Evolutionary conservation across 2,113 vertebrate species (phyloP).

Genomic region (Cyanoderma ruficeps): DNA sequence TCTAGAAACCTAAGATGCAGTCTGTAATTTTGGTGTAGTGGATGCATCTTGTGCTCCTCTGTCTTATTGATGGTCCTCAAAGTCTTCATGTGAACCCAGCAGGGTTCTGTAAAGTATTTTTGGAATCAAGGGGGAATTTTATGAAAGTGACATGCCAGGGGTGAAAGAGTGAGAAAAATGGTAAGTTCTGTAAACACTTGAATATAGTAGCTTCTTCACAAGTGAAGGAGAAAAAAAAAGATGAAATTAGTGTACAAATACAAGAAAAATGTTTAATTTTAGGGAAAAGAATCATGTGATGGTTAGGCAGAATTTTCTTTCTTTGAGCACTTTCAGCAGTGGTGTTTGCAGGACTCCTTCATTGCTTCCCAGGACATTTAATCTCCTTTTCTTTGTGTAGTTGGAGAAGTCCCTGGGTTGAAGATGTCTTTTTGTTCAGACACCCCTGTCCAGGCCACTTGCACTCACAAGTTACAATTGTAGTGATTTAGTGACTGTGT

Average conservation of each 20-base stretch:
- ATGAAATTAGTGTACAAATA: background rate
- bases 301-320: background rate
- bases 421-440: background rate
- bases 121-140: background rate
- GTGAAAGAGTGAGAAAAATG: background rate
- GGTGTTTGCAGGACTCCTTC: background rate
- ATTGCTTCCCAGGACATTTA: background rate
- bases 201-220: background rate
- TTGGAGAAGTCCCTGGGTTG: background rate
- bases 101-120: background rate
- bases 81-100: background rate
- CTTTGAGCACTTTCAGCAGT: background rate
- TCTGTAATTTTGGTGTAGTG: background rate
- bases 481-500: background rate
- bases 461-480: background rate
- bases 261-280: background rate
- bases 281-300: background rate
- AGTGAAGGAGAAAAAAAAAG: background rate
- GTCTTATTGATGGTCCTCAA: background rate
- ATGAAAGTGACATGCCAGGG: background rate
- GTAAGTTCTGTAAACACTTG: fast-evolving
- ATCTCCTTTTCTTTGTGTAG: background rate
- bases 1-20: background rate
- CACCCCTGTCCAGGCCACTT: background rate
- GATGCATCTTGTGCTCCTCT: background rate